phyloP scores from a whole-genome alignment of 2,888 invertebrate genomes.

The Ectemnius cavifrons region DNA sequence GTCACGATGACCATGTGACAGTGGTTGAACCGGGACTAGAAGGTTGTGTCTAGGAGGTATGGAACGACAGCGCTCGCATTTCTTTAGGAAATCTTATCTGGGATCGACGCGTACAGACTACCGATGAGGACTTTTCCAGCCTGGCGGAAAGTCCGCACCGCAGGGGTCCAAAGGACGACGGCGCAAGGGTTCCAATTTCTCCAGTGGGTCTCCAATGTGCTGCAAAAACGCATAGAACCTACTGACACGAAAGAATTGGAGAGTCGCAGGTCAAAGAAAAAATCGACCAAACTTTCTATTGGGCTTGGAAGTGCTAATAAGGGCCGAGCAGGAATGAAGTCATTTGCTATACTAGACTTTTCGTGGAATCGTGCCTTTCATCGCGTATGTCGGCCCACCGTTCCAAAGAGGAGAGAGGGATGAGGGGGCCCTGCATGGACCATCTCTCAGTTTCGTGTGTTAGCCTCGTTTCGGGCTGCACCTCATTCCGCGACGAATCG shows the following conservation, averaged over 20 bases:
- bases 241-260: conserved; percentile 21
- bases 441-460: conserved; percentile 60
- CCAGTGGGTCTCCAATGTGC: conserved; percentile 35
- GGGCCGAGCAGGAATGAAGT: conserved; percentile 56
- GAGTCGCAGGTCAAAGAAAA: conserved; percentile 5
- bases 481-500: conserved; percentile 58
- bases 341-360: conserved; percentile 53
- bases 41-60: not conserved
- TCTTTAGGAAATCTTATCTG: conserved; percentile 46
- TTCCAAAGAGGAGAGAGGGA: not conserved
- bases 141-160: conserved; percentile 33
- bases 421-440: conserved; percentile 4
- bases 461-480: conserved; percentile 55
- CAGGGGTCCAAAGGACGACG: conserved; percentile 42
- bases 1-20: conserved; percentile 1
- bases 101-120: conserved; percentile 9
- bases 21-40: not conserved
- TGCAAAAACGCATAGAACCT: conserved; percentile 47
- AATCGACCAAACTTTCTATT: not conserved
- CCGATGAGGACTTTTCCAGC: conserved; percentile 8
- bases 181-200: conserved; percentile 52
- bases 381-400: conserved; percentile 32
- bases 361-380: conserved; percentile 55
- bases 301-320: conserved; percentile 47
- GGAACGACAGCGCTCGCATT: conserved; percentile 18